Base-by-base conservation (phyloP, 2,797 vertebrate genomes). In the Meriones psammophilus region DNA sequence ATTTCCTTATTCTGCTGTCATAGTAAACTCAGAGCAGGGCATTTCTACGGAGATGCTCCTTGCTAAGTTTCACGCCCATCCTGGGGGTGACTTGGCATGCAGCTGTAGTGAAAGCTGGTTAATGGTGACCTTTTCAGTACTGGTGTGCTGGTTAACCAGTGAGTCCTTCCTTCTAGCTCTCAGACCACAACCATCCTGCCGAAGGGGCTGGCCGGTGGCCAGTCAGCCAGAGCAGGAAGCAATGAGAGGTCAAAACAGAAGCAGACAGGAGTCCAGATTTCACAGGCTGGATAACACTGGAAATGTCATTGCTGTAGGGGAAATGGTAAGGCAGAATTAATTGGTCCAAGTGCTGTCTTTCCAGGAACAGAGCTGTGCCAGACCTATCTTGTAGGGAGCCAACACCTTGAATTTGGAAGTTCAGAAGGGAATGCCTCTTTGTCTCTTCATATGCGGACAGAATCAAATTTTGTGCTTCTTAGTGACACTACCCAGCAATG, bases 231-330 rank as follows among this genome's bases (percentile, higher is more conserved):
- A 94, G 58, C 54, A 86, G 89, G 84, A 73, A 89, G 91, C 86
- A 96, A 78, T 66, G 88, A 97, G 98, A 98, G 97, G 97, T 98
- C 97, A 97, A 92, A 85, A 66, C 77, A 30, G 79, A 18, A 94
- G 4, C 92, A 85, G 92, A 93, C 8, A 17, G 90, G 73, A 79
- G 42, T 39, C 89, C 12, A 2, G 76, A 93, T 92, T 97, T 97
- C 94, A 92, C 86, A 92, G 77, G 39, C 95, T 92, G 39, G 79
- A 87, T 10, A 89, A 93, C 64, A 92, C 86, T 88, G 94, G 89
- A 78, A 42, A 77, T 89, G 95, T 94, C 88, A 2, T 42, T 81
- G 68, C 97, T 8, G 5, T 79, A 14, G 95, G 69, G 87, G 79
- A 95, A 80, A 71, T 77, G 3, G 2, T 69, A 98, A 97, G 92